A percentile compares a stretch with the other conserved stretches of the same genome.
Conservation (phyloP, 2,113 vertebrate species). For the Siniperca chuatsi region DNA sequence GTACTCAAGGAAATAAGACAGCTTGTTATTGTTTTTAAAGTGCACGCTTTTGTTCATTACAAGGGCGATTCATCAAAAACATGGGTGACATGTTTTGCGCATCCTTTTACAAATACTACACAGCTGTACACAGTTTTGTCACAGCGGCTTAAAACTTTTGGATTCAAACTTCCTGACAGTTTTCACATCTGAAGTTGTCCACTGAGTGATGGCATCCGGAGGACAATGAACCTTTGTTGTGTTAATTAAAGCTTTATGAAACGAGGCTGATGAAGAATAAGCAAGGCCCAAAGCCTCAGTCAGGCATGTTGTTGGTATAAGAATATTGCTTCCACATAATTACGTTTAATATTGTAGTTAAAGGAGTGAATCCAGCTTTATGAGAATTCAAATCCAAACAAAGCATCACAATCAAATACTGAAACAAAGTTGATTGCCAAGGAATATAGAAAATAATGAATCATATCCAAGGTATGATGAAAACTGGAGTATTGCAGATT, state of each 20-base stretch:
- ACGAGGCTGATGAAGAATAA: conserved; percentile 38
- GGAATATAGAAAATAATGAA: conserved; percentile 14
- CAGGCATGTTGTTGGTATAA: conserved; percentile 40
- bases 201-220: conserved; percentile 24
- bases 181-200: conserved; percentile 2
- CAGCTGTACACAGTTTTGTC: background rate
- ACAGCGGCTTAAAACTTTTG: background rate
- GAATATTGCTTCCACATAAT: conserved; percentile 56
- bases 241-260: conserved; percentile 50
- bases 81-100: background rate
- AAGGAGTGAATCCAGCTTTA: conserved; percentile 18
- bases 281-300: conserved; percentile 5
- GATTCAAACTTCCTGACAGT: conserved; percentile 2
- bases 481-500: background rate
- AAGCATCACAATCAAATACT: conserved; percentile 23
- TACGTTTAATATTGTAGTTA: conserved; percentile 44
- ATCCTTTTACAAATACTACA: background rate
- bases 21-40: conserved; percentile 46
- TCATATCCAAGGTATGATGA: background rate
- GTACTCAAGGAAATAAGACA: conserved; percentile 21
- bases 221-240: conserved; percentile 48
- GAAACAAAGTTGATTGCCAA: conserved; percentile 13
- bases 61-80: conserved; percentile 18
- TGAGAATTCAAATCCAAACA: conserved; percentile 36
- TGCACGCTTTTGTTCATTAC: conserved; percentile 12